Evolutionary conservation across 2,797 vertebrate genomes (phyloP).

Genomic region (Acanthornis magna): DNA sequence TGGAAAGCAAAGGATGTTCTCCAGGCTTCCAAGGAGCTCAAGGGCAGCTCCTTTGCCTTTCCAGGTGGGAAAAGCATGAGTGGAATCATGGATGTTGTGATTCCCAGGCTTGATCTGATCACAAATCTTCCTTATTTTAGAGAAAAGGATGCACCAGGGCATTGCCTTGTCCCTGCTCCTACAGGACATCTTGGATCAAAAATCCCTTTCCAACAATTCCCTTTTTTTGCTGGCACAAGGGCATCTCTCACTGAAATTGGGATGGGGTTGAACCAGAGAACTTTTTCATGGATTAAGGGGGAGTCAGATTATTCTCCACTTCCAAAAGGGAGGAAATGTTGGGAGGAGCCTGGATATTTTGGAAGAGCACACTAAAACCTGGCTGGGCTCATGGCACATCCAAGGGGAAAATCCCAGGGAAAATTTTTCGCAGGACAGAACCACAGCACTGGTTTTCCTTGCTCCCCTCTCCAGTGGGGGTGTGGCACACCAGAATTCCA

Average conservation of each 20-base stretch:
- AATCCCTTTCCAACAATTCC: not conserved
- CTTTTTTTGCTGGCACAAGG: rapidly evolving
- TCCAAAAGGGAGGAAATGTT: not conserved
- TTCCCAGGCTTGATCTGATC: not conserved
- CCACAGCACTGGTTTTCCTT: rapidly evolving
- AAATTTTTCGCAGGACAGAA: not conserved
- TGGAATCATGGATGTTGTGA: not conserved
- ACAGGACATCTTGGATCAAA: not conserved
- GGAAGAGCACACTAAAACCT: not conserved
- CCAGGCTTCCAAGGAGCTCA: not conserved
- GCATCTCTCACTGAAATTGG: not conserved
- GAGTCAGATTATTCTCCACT: rapidly evolving
- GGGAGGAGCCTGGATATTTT: not conserved
- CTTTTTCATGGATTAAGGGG: not conserved
- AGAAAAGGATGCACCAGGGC: not conserved
- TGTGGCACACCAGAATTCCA: not conserved
- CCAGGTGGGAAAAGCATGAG: not conserved
- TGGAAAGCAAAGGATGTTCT: not conserved
- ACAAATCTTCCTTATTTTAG: not conserved
- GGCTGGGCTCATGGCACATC: not conserved
- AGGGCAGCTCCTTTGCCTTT: not conserved
- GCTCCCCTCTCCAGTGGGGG: too few relatives aligned
- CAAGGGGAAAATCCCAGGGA: not conserved
- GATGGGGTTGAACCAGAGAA: not conserved
- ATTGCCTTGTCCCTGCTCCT: not conserved